phyloP scores from a whole-genome alignment of 2,113 vertebrate species.

The Pelusios castaneus region DNA sequence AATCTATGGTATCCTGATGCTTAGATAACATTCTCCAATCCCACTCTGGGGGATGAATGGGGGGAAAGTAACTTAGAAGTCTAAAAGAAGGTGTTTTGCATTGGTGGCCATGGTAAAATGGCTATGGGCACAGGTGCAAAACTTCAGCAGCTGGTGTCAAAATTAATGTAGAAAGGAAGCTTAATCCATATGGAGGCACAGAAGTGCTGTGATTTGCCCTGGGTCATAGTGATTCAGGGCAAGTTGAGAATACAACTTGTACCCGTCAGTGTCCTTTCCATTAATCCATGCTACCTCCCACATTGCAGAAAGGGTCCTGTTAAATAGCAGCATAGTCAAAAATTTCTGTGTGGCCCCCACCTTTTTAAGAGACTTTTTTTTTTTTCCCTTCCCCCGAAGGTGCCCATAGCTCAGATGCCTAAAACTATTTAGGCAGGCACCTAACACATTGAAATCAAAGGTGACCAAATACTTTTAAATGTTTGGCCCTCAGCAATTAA shows the following conservation, averaged over 20 bases:
- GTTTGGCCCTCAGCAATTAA: too few relatives aligned
- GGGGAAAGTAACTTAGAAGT: rapidly evolving
- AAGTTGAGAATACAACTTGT: neutral
- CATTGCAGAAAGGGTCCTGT: neutral
- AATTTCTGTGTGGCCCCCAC: too few relatives aligned
- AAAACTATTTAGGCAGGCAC: too few relatives aligned
- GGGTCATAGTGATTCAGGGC: neutral
- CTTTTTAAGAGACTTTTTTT: too few relatives aligned
- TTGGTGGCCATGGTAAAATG: neutral
- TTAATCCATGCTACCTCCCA: neutral
- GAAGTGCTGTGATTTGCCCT: neutral
- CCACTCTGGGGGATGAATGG: too few relatives aligned
- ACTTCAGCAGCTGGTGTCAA: rapidly evolving
- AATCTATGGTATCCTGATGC: neutral
- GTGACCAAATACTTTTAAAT: too few relatives aligned
- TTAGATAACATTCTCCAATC: neutral
- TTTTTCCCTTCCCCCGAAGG: too few relatives aligned
- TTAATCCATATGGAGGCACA: neutral
- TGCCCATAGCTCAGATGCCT: too few relatives aligned
- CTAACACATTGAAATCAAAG: too few relatives aligned
- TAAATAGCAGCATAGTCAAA: too few relatives aligned
- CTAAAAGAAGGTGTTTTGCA: neutral
- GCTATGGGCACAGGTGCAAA: rapidly evolving
- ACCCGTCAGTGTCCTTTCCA: neutral
- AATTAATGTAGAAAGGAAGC: rapidly evolving